Evolutionary conservation across 2,888 invertebrate species (phyloP), one percentile per base, ranked within the genome.

Genomic region (Lithophane semibrunnea): DNA sequence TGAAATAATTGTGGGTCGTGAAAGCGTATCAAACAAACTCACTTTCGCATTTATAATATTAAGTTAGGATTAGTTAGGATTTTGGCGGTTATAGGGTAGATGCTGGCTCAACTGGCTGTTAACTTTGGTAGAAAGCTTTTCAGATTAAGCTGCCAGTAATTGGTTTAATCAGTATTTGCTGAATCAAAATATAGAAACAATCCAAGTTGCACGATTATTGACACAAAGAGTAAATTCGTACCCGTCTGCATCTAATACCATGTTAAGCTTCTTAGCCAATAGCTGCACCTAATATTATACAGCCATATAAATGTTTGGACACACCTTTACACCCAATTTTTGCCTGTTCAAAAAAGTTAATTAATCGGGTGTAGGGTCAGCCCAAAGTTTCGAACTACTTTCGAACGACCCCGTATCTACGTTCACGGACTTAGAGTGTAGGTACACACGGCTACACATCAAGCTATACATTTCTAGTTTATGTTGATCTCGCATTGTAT

Each of bases 51-150:
- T 21, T 9, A 52, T 52, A 52, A 18, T 2, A 18, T 52, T 18
- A 29, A 52, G 18, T 8, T 8, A 18, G 52, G 18, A 18, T 52
- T 18, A 21, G 0, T 52, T 52, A 52, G 2, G 18, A 82, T 84
- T 88, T 82, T 68, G n/a, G 65, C 68, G 29, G 56, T 58, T 82
- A 63, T 18, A 64, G 61, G 60, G 61, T 44, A 65, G 76, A 71
- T 37, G 66, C 37, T 63, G 12, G 9, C n/a, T 42, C 4, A 63
- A 61, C n/a, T n/a, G 8, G 21, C 52, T 63, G 24, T 63, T 81
- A 13, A 44, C 18, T 60, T 82, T 71, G 44, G 47, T 77, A n/a
- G 65, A 72, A 69, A 68, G 29, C 52, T 58, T n/a, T 77, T 77
- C 65, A 29, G 49, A 47, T 61, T 37, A 10, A 69, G 16, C 47